Conservation (phyloP, 2,888 invertebrate species). For the Ommatoiulus sabulosus region DNA sequence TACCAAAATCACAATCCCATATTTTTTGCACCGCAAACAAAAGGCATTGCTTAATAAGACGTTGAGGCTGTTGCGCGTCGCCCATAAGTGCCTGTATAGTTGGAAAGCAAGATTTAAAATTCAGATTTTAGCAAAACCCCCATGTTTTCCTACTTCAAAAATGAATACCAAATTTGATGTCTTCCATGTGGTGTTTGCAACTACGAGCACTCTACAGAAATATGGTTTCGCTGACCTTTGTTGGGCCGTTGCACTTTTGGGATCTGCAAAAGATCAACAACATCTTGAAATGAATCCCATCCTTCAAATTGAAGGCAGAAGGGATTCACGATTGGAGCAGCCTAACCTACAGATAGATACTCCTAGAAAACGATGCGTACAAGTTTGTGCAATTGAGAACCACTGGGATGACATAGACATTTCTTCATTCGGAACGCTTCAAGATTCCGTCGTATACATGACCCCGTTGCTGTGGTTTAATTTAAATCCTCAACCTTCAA, state of each 20-base stretch:
- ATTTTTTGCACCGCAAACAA: not conserved
- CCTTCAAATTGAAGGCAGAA: not conserved
- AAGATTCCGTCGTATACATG: constrained; percentile 58
- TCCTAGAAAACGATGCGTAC: constrained; percentile 8
- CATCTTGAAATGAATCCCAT: not conserved
- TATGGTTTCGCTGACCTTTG: not conserved
- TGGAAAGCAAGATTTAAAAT: constrained; percentile 53
- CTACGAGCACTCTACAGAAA: not conserved
- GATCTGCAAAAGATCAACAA: not conserved
- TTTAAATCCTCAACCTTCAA: constrained; percentile 61
- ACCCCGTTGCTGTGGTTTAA: constrained; percentile 63
- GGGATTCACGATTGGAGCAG: not conserved
- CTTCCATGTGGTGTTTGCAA: constrained; percentile 49
- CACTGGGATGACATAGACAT: constrained; percentile 37
- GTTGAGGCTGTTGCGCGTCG: not conserved
- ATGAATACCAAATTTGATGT: not conserved
- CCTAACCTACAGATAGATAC: not conserved
- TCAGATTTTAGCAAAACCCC: constrained; percentile 40
- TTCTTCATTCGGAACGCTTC: not conserved
- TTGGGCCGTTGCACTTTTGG: constrained; percentile 47
- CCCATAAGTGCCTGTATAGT: not conserved
- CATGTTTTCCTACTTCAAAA: not conserved
- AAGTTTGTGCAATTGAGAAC: constrained; percentile 49
- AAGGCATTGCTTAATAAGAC: not conserved
- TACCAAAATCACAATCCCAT: not conserved